Evolutionary conservation across 2,797 vertebrate genomes (phyloP).

Genomic region (Xenentodon cancila): DNA sequence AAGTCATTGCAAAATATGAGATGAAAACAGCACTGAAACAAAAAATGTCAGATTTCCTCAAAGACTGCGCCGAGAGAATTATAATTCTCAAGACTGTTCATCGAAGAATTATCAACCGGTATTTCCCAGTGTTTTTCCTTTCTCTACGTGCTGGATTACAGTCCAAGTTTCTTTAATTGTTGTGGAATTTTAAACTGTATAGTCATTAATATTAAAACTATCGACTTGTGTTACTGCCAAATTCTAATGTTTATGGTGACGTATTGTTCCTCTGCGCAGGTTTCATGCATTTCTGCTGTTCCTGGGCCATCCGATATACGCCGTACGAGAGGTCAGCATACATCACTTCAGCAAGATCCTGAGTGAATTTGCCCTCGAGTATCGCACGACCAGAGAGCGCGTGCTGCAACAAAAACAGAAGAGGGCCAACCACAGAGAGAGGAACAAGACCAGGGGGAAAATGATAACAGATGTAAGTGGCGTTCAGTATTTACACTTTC

Average conservation of each 20-base stretch:
- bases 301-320: conserved; percentile 92
- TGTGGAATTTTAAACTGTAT: background rate
- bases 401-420: conserved; percentile 98
- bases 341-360: conserved; percentile 96
- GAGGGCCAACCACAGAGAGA: conserved; percentile 94
- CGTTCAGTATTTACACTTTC: conserved; percentile 25
- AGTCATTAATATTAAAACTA: background rate
- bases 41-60: conserved; percentile 96
- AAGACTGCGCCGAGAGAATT: conserved; percentile 96
- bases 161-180: background rate
- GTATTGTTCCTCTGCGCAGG: conserved; percentile 71
- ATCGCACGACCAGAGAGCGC: conserved; percentile 95
- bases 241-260: background rate
- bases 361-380: conserved; percentile 96
- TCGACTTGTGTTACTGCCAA: background rate
- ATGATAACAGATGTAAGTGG: conserved; percentile 98
- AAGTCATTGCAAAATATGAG: conserved; percentile 96
- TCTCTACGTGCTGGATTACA: background rate
- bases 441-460: conserved; percentile 98
- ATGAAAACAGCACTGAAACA: conserved; percentile 94
- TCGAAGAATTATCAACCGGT: conserved; percentile 97
- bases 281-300: conserved; percentile 97
- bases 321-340: conserved; percentile 93
- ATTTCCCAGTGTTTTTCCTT: conserved; percentile 4
- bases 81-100: conserved; percentile 97